A percentile compares a stretch with the other conserved stretches of the same genome.
Conservation (phyloP, 2,797 vertebrate species). For the Poecilia velifera region DNA sequence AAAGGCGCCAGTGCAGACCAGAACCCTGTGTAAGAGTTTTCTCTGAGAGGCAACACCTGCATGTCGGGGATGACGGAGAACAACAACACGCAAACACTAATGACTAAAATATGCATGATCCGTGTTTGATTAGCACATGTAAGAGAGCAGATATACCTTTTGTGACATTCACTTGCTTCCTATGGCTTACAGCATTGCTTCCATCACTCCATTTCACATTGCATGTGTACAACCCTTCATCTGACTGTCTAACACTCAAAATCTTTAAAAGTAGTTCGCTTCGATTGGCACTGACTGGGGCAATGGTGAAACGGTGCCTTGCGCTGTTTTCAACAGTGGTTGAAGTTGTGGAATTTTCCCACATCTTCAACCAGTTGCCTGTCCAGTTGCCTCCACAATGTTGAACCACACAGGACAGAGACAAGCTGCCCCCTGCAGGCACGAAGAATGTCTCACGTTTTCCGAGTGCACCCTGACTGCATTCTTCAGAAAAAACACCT, state of each 20-base stretch:
- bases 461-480: neutral
- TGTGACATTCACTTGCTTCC: slow-evolving; percentile 57
- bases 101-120: neutral
- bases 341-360: slow-evolving; percentile 6
- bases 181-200: slow-evolving; percentile 41
- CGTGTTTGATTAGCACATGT: neutral
- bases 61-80: neutral
- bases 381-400: slow-evolving; percentile 70
- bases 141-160: slow-evolving; percentile 31
- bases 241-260: slow-evolving; percentile 33
- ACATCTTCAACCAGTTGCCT: slow-evolving; percentile 43
- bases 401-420: slow-evolving; percentile 66
- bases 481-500: slow-evolving; percentile 58
- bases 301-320: slow-evolving; percentile 19
- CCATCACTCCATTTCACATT: slow-evolving; percentile 28
- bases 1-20: slow-evolving; percentile 51
- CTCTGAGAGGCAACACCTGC: slow-evolving; percentile 43
- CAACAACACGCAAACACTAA: neutral
- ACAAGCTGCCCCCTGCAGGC: slow-evolving; percentile 47
- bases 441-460: slow-evolving; percentile 19
- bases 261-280: slow-evolving; percentile 52
- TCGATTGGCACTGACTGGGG: slow-evolving; percentile 2
- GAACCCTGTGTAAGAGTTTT: slow-evolving; percentile 46
- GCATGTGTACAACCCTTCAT: slow-evolving; percentile 70
- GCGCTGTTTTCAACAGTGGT: neutral